A percentile compares a stretch with the other conserved stretches of the same genome.
Evolutionary conservation across 2,888 invertebrate genomes (phyloP).

Genomic region (Hipparchia semele): DNA sequence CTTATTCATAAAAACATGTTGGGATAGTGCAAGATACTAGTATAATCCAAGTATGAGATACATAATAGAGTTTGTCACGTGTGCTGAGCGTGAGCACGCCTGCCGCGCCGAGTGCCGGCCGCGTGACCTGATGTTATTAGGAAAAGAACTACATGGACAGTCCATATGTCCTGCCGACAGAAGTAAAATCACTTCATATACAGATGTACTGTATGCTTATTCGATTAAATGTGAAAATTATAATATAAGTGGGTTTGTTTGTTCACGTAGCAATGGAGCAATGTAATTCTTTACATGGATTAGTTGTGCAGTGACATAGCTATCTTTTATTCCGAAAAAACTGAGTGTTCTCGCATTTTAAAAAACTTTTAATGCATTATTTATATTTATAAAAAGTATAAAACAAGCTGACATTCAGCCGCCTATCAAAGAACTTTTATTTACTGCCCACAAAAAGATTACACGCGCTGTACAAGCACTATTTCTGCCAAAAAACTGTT

Average conservation of each 20-base stretch:
- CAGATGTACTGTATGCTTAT: too few relatives aligned
- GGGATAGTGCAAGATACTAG: background rate
- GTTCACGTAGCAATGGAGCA: too few relatives aligned
- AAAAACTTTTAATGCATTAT: background rate
- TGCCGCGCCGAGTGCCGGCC: background rate
- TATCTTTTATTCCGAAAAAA: too few relatives aligned
- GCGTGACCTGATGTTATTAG: background rate
- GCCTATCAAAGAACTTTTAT: slow-evolving; percentile 21
- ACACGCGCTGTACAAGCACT: slow-evolving; percentile 33
- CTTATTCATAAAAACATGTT: too few relatives aligned
- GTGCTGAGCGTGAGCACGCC: background rate
- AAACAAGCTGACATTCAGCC: background rate
- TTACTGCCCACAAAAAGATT: slow-evolving; percentile 22
- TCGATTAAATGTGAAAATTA: too few relatives aligned
- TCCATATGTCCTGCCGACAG: too few relatives aligned
- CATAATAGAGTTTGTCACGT: background rate
- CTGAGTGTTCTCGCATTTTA: too few relatives aligned
- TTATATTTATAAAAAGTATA: too few relatives aligned
- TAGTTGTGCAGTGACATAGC: too few relatives aligned
- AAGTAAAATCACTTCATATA: too few relatives aligned
- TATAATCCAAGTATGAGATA: background rate
- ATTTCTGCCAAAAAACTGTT: slow-evolving; percentile 39
- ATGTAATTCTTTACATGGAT: too few relatives aligned
- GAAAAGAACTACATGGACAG: background rate
- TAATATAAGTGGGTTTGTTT: too few relatives aligned